Conservation (phyloP, 2,888 invertebrate genomes). For the Pedicia rivosa region DNA sequence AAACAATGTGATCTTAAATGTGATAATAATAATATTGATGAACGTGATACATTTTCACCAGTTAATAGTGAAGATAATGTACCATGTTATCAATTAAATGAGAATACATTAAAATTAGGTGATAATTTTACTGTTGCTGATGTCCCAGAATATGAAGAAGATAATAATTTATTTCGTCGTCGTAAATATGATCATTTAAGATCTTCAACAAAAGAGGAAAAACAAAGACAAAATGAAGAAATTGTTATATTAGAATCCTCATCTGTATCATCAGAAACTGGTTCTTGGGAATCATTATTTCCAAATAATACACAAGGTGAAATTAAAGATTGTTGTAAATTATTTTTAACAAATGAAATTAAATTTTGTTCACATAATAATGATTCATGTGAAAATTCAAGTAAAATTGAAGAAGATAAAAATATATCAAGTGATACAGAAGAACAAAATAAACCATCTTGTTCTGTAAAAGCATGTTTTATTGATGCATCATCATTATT, state of each 20-base stretch:
- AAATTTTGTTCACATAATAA: slow-evolving; percentile 16
- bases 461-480: slow-evolving; percentile 40
- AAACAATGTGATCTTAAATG: no score
- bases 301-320: slow-evolving; percentile 26
- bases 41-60: slow-evolving; percentile 30
- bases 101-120: not conserved
- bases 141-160: slow-evolving; percentile 1
- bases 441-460: not conserved
- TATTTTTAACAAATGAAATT: slow-evolving; percentile 31
- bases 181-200: slow-evolving; percentile 1
- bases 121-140: slow-evolving; percentile 3
- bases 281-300: slow-evolving; percentile 47
- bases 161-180: slow-evolving; percentile 4
- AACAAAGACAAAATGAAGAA: slow-evolving; percentile 44
- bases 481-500: slow-evolving; percentile 62
- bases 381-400: no score
- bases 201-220: slow-evolving; percentile 35
- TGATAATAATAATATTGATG: slow-evolving; percentile 26
- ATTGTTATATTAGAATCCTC: slow-evolving; percentile 42
- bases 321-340: slow-evolving; percentile 32
- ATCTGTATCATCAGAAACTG: slow-evolving; percentile 45
- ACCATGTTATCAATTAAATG: not conserved
- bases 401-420: no score
- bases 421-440: no score
- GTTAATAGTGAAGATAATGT: slow-evolving; percentile 18